A percentile compares a stretch with the other conserved stretches of the same genome.
phyloP scores from a whole-genome alignment of 2,888 invertebrate species.

The Brachypterus glaber region DNA sequence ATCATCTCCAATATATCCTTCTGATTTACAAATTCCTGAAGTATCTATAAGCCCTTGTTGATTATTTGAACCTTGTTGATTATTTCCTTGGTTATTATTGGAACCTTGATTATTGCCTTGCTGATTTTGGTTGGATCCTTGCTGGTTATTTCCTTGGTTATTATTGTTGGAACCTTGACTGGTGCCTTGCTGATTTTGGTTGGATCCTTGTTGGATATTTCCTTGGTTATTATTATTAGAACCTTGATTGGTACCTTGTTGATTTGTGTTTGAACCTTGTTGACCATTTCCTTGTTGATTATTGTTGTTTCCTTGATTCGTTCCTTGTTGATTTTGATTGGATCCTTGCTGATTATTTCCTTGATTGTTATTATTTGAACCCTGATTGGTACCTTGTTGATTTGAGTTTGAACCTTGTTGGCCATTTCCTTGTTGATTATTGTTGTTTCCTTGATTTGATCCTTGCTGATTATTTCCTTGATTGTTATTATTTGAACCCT shows the following conservation, averaged over 20 bases:
- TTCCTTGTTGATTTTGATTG: constrained; percentile 11
- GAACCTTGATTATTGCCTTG: constrained; percentile 10
- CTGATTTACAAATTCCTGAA: constrained; percentile 27
- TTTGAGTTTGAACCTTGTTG: constrained; percentile 12
- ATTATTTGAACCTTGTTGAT: constrained; percentile 11
- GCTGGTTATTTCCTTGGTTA: constrained; percentile 12
- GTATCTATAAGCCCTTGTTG: constrained; percentile 7
- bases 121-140: constrained; percentile 12
- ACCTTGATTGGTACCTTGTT: constrained; percentile 17
- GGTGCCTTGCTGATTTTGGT: constrained; percentile 12
- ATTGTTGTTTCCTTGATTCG: constrained; percentile 10
- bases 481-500: constrained; percentile 7
- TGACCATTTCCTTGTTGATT: constrained; percentile 10
- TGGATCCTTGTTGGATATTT: constrained; percentile 10
- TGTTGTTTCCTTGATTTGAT: constrained; percentile 7
- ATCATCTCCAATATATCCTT: constrained; percentile 62
- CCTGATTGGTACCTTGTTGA: constrained; percentile 12
- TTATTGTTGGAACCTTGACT: constrained; percentile 14
- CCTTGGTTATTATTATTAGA: constrained; percentile 15
- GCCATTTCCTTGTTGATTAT: constrained; percentile 7
- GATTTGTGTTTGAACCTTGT: constrained; percentile 14
- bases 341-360: constrained; percentile 5
- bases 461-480: constrained; percentile 7
- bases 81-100: constrained; percentile 9
- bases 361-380: constrained; percentile 3